Conservation (phyloP, 1,140 invertebrate genomes). For the Ceratosolen solmsi region DNA sequence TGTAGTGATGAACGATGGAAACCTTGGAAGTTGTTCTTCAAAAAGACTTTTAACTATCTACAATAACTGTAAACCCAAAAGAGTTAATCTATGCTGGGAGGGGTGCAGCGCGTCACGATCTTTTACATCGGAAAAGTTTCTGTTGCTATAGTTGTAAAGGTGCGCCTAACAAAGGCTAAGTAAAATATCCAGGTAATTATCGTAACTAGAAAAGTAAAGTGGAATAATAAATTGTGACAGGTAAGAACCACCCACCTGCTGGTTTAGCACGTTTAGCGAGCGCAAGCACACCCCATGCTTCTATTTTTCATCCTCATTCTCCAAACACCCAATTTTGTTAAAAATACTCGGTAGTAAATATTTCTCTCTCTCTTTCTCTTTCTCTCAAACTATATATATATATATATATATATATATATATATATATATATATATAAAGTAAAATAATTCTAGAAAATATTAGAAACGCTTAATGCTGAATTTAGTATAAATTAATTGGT, state of each 20-base stretch:
- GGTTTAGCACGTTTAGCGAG: not conserved
- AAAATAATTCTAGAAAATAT: no score
- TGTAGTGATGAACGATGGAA: not conserved
- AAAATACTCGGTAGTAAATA: no score
- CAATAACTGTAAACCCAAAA: constrained; percentile 31
- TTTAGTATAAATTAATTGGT: no score
- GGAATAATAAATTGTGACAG: not conserved
- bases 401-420: no score
- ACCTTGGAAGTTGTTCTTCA: not conserved
- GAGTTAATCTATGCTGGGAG: constrained; percentile 5
- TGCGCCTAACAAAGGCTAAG: not conserved
- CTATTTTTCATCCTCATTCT: not conserved
- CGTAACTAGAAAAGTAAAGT: constrained; percentile 4
- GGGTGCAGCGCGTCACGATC: not conserved
- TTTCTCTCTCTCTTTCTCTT: no score
- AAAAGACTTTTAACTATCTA: constrained; percentile 1
- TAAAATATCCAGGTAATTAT: constrained; percentile 24
- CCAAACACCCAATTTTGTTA: no score
- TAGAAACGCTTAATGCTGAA: no score
- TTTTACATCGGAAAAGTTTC: constrained; percentile 28
- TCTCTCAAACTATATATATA: no score
- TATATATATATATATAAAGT: no score
- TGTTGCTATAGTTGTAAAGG: not conserved
- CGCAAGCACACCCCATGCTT: not conserved
- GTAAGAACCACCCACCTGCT: not conserved